Conservation (phyloP, 2,797 vertebrate genomes). For the Clarias pachynema region DNA sequence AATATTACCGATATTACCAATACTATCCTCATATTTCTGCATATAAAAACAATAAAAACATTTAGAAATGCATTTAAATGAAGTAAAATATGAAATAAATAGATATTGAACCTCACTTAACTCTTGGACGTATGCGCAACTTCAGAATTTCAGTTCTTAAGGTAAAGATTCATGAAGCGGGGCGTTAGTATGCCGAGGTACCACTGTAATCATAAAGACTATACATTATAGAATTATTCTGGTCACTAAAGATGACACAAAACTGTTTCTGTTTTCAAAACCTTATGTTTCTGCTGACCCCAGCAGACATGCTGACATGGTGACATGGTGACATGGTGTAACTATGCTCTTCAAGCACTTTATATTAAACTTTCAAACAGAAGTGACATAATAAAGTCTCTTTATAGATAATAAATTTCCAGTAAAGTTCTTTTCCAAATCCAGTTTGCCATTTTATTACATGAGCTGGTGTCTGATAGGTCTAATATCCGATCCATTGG, state of each 20-base stretch:
- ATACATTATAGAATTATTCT: neutral
- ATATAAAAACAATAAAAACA: too few relatives aligned
- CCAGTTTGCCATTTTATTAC: neutral
- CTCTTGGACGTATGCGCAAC: too few relatives aligned
- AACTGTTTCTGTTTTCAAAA: neutral
- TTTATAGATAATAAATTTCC: neutral
- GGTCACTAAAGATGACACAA: neutral
- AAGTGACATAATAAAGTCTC: neutral
- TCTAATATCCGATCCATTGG: neutral
- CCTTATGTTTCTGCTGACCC: neutral
- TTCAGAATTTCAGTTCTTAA: too few relatives aligned
- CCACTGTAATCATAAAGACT: neutral
- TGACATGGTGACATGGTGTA: too few relatives aligned
- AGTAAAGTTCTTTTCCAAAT: neutral
- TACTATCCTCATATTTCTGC: too few relatives aligned
- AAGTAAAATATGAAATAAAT: too few relatives aligned
- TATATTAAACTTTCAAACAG: neutral
- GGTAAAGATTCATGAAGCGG: too few relatives aligned
- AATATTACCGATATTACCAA: too few relatives aligned
- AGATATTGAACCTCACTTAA: too few relatives aligned
- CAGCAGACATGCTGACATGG: too few relatives aligned
- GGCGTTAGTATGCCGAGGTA: too few relatives aligned
- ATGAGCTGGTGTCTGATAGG: neutral
- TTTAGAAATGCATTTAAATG: too few relatives aligned
- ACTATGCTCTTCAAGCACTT: neutral